Evolutionary conservation across 2,113 vertebrate species (phyloP).

Genomic region (Caloenas nicobarica): DNA sequence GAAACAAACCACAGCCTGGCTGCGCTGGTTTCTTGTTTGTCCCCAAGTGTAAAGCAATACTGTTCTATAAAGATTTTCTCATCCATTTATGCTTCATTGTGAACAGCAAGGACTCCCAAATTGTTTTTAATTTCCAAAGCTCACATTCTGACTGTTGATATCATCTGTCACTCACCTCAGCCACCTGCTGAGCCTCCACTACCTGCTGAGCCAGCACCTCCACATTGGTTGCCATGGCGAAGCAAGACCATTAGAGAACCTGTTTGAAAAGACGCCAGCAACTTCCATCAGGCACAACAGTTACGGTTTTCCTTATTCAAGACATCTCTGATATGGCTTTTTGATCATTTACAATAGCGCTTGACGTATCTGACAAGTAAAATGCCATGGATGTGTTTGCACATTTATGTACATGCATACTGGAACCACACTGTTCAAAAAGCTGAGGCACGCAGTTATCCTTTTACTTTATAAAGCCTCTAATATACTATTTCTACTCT

Average conservation of each 20-base stretch:
- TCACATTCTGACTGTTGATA: constrained; percentile 47
- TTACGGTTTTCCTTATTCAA: constrained; percentile 28
- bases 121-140: constrained; percentile 40
- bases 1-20: not conserved
- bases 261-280: constrained; percentile 81
- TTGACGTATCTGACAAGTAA: not conserved
- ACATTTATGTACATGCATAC: not conserved
- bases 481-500: not conserved
- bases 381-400: not conserved
- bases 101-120: constrained; percentile 4
- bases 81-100: not conserved
- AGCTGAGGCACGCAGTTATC: not conserved
- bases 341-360: not conserved
- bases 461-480: not conserved
- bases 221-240: constrained; percentile 87
- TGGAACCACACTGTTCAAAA: not conserved
- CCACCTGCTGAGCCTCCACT: constrained; percentile 87
- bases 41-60: not conserved
- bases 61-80: not conserved
- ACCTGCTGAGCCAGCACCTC: constrained; percentile 91
- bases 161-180: constrained; percentile 86
- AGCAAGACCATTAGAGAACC: constrained; percentile 89
- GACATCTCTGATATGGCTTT: not conserved
- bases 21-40: not conserved
- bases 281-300: constrained; percentile 75